Evolutionary conservation across 2,797 vertebrate species (phyloP).

Genomic region (Oreochromis grahami): DNA sequence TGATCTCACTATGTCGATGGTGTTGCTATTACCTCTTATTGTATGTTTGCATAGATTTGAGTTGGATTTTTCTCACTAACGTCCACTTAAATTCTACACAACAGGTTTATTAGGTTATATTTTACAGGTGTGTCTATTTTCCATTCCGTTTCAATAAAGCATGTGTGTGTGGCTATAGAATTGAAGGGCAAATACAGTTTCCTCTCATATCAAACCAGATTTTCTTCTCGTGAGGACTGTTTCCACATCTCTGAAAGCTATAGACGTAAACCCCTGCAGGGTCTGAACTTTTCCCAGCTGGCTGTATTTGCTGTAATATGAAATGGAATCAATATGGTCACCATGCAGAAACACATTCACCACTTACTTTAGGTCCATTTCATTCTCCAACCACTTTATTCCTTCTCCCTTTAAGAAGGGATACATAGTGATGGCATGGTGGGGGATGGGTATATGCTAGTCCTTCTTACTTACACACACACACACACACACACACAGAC

Average conservation of each 20-base stretch:
- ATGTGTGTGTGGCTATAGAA: neutral
- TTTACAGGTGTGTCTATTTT: neutral
- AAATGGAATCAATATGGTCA: slow-evolving; percentile 49
- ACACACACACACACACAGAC: neutral
- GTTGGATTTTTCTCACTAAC: neutral
- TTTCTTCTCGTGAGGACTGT: neutral
- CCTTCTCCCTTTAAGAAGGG: slow-evolving; percentile 4
- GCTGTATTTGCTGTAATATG: slow-evolving; percentile 14
- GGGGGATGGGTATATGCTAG: neutral
- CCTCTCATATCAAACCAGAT: neutral
- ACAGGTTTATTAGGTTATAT: neutral
- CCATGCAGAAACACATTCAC: slow-evolving; percentile 43
- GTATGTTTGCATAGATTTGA: neutral
- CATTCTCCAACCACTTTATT: slow-evolving; percentile 3
- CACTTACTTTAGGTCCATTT: slow-evolving; percentile 29
- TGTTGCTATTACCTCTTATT: neutral
- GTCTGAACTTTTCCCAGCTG: slow-evolving; percentile 27
- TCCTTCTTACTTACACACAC: neutral
- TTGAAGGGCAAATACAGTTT: neutral
- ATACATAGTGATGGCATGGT: neutral
- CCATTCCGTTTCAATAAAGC: neutral
- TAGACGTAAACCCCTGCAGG: slow-evolving; percentile 9
- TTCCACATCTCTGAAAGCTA: neutral
- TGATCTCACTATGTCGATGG: neutral
- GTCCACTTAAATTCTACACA: neutral